Base-by-base conservation (phyloP, 2,888 invertebrate genomes). In the Hedya salicella region DNA sequence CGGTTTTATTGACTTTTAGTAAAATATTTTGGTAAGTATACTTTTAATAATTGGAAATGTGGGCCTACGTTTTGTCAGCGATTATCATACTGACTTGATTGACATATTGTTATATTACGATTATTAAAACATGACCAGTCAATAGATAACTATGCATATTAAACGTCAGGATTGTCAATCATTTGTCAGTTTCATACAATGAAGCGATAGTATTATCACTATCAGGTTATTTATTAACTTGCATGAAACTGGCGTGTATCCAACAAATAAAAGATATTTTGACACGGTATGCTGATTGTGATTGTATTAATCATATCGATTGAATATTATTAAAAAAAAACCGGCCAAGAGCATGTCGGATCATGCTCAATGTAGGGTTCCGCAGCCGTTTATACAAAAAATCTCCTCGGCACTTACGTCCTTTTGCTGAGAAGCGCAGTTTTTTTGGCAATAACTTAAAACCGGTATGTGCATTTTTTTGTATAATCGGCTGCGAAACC, bases 261-360 rank as follows among this genome's bases (percentile, higher is more conserved):
- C 62, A 52, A 62, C 65, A 46, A 44, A 65, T 73, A 75, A 73
- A 73, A 72, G 71, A 70, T 70, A 66, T 73, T 74, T 73, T 62
- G 69, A 71, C 68, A 53, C 62, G 19, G 8, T 4, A 21, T 32
- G 2, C 36, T 36, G 2, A 9, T 36, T 36, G 36, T 36, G 36
- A 36, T 36, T 36, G 9, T 36, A 36, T 36, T 9, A 19, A 48
- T 19, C 11, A 6, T 21, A 21, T 4, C 6, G 9, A 36, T 36
- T 8, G 2, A 9, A 36, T 36, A 8, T 11, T 4, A 25, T 25
- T 6, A 25, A 25, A 6, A 25, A 25, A 25, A 25, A 6, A 25
- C 25, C 25, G 3, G 25, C n/a, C n/a, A n/a, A n/a, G n/a, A n/a
- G n/a, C n/a, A n/a, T n/a, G n/a, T n/a, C n/a, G n/a, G n/a, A n/a